Conservation (phyloP, 2,888 invertebrate genomes). For the Sarcophaga rosellei region DNA sequence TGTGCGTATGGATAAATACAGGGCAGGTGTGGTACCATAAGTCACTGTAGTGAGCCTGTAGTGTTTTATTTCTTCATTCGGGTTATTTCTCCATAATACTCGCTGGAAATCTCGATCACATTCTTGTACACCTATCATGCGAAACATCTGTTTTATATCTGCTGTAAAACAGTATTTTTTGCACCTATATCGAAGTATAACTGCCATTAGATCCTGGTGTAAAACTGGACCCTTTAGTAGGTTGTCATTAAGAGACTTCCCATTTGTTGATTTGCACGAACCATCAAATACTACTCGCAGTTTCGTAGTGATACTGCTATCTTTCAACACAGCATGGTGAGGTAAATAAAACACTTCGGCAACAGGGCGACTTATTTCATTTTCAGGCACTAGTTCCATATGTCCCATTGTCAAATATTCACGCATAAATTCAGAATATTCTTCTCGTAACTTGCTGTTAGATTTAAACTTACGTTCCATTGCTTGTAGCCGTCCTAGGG, state of each 20-base stretch:
- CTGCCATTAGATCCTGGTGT: constrained; percentile 33
- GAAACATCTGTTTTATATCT: constrained; percentile 1
- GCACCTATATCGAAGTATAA: constrained; percentile 10
- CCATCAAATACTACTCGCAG: constrained; percentile 24
- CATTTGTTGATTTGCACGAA: constrained; percentile 15
- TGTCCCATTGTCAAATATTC: constrained; percentile 47
- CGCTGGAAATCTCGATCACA: no score
- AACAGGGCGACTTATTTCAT: constrained; percentile 21
- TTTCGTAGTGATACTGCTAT: constrained; percentile 46
- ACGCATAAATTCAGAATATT: constrained; percentile 39
- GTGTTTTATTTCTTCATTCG: neutral
- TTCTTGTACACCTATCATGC: constrained; percentile 29
- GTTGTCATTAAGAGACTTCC: constrained; percentile 32
- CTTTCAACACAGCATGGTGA: constrained; percentile 57
- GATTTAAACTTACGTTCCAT: constrained; percentile 54
- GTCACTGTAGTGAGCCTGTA: constrained; percentile 34
- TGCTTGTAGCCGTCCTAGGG: constrained; percentile 21
- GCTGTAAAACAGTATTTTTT: neutral
- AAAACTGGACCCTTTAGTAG: constrained; percentile 40
- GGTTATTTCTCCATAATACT: no score
- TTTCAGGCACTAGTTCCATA: constrained; percentile 36
- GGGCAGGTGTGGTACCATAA: constrained; percentile 14
- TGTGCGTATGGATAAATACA: neutral
- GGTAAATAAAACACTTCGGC: constrained; percentile 39
- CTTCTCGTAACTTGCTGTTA: constrained; percentile 11